phyloP scores from a whole-genome alignment of 1,140 invertebrate species.

The Amphibalanus amphitrite region DNA sequence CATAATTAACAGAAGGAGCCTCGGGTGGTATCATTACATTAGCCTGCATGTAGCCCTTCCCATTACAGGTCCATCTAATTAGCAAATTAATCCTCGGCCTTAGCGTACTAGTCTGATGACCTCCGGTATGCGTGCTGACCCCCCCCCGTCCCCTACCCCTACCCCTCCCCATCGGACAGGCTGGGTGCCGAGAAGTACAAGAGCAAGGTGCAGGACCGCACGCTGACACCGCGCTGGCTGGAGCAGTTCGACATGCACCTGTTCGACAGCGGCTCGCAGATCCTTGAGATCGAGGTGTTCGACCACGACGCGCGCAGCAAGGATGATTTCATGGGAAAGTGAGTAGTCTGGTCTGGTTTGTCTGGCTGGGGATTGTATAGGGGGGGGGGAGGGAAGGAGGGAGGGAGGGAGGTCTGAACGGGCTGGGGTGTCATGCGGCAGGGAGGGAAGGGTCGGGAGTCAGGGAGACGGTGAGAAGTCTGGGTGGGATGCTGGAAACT shows the following conservation, averaged over 20 bases:
- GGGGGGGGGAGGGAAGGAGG: too few relatives aligned
- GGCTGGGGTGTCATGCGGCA: too few relatives aligned
- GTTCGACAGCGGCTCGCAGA: constrained; percentile 72
- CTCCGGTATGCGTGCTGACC: background rate
- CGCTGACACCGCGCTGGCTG: constrained; percentile 58
- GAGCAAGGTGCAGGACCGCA: constrained; percentile 76
- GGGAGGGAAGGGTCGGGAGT: too few relatives aligned
- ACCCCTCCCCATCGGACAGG: constrained; percentile 29
- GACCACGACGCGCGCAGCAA: constrained; percentile 34
- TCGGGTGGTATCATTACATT: too few relatives aligned
- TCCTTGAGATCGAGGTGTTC: constrained; percentile 75
- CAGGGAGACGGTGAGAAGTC: too few relatives aligned
- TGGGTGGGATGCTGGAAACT: too few relatives aligned
- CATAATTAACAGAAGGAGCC: background rate
- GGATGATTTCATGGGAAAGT: constrained; percentile 64
- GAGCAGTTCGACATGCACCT: constrained; percentile 96
- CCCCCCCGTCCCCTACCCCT: too few relatives aligned
- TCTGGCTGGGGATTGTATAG: too few relatives aligned
- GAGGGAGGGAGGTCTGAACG: too few relatives aligned
- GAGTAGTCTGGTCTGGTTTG: too few relatives aligned
- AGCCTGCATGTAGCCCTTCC: background rate
- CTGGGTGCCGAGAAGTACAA: constrained; percentile 96
- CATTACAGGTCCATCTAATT: background rate
- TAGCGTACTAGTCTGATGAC: background rate
- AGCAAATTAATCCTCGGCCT: too few relatives aligned